Base-by-base conservation (phyloP, 1,140 invertebrate species). In the Drosophila albomicans region DNA sequence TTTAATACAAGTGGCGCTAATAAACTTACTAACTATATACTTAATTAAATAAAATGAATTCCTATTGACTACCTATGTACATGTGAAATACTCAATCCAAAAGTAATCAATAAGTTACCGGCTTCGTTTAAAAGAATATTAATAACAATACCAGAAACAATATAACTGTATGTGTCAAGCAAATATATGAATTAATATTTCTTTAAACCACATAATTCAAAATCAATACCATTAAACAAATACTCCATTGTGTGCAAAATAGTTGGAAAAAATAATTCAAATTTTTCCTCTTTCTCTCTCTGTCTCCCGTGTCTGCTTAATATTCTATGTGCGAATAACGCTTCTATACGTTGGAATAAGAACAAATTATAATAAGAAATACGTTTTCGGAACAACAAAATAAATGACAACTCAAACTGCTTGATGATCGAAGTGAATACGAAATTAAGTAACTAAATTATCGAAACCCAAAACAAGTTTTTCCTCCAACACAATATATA, bases 391-490 rank as follows among this genome's bases (percentile, higher is more conserved):
- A 54, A 54, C 61, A 52, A 5, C 62, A 49, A 70, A 63, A 63
- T 38, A 63, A 66, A 69, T 67, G 79, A 77, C 61, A 75, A 79
- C 71, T 64, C 73, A 64, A 64, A 58, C 38, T 63, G 48, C 30
- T 49, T 51, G 63, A 77, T 67, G 77, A 74, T 77, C n/a, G 41
- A 69, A 69, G 13, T 13, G 41, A 41, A 56, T 68, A 38, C 67
- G 66, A 77, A 65, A 63, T 81, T 80, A 11, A 66, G 48, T 56
- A 69, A 81, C 80, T 66, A 66, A 66, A 70, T 15, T 76, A 58
- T 48, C 41, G 45, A 59, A 58, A 54, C 38, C 32, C 25, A 45
- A 65, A 85, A 87, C 79, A 35, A 77, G 82, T 88, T 88, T 79
- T 35, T 3, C 48, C 32, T n/a, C 6, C 5, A 64, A 49, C 49